Conservation (phyloP, 2,797 vertebrate genomes). For the Gephyroberyx darwinii region DNA sequence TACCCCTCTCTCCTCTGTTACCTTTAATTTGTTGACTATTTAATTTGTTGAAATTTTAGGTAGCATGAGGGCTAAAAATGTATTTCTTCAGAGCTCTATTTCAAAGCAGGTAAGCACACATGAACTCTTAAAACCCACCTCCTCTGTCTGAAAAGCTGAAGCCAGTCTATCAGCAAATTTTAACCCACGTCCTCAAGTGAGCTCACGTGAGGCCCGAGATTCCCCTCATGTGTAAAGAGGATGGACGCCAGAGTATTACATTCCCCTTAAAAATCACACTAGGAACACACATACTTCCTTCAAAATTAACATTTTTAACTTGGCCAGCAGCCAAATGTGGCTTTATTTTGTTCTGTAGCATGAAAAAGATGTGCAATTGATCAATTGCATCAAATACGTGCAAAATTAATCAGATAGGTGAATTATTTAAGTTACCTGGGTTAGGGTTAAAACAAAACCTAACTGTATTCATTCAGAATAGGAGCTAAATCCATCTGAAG, state of each 20-base stretch:
- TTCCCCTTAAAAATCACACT: conserved; percentile 7
- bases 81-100: conserved; percentile 15
- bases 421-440: background rate
- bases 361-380: background rate
- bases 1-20: background rate
- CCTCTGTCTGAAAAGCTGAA: background rate
- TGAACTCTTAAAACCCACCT: conserved; percentile 15
- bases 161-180: conserved; percentile 22
- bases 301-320: conserved; percentile 12
- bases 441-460: conserved; percentile 1
- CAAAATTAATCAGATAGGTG: conserved; percentile 15
- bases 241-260: background rate
- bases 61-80: background rate
- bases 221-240: background rate
- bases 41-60: conserved; percentile 27
- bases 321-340: conserved; percentile 16
- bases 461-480: background rate
- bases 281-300: background rate
- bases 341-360: background rate
- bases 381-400: conserved; percentile 5
- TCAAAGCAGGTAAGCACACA: conserved; percentile 14
- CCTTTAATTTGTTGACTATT: conserved; percentile 24
- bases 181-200: background rate
- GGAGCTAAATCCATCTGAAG: conserved; percentile 14
- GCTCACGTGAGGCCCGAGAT: conserved; percentile 9